Evolutionary conservation across 2,113 vertebrate species (phyloP).

Genomic region (Pterocles burchelli): DNA sequence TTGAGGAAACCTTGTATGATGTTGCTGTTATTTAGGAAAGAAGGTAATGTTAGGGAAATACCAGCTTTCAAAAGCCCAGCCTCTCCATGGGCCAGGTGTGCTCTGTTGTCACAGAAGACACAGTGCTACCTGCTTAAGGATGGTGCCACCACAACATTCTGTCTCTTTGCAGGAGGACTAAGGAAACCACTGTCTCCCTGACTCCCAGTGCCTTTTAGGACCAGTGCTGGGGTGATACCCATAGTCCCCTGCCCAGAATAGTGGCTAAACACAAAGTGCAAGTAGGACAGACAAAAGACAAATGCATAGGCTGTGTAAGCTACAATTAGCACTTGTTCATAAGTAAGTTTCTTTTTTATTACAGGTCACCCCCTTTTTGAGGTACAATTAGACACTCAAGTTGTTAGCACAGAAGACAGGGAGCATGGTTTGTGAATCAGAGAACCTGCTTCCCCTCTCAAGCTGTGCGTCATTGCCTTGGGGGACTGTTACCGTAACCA

Average conservation of each 20-base stretch:
- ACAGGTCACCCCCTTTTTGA: neutral
- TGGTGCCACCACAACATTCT: neutral
- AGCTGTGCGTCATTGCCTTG: constrained; percentile 57
- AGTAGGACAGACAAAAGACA: neutral
- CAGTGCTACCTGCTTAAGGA: neutral
- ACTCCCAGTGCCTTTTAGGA: neutral
- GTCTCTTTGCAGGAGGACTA: neutral
- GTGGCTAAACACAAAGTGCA: neutral
- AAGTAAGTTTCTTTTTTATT: constrained; percentile 6
- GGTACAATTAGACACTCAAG: neutral
- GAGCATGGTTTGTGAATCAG: constrained; percentile 65
- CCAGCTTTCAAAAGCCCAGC: neutral
- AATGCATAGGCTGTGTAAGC: neutral
- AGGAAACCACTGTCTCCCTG: neutral
- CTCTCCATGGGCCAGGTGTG: accelerated
- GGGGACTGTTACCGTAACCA: constrained; percentile 41
- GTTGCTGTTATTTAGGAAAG: neutral
- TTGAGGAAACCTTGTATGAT: neutral
- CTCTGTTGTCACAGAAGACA: accelerated
- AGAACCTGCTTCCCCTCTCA: constrained; percentile 57
- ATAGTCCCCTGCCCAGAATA: neutral
- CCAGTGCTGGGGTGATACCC: neutral
- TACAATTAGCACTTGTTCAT: neutral
- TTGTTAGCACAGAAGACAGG: neutral
- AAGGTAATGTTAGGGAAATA: neutral